Conservation (phyloP, 2,888 invertebrate genomes). For the Cecidostiba fungosa region DNA sequence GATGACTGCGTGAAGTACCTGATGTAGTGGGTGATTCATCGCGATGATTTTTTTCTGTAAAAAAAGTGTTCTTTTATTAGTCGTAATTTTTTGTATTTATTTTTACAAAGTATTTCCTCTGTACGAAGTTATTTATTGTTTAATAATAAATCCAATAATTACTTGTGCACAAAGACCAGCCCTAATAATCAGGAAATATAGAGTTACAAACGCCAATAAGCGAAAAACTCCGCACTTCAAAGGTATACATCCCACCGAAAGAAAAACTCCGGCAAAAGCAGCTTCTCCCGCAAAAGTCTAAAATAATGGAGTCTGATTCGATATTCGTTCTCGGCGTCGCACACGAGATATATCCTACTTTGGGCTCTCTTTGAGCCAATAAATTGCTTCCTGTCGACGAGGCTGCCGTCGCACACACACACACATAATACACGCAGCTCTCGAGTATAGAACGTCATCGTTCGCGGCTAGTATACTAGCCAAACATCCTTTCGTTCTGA, state of each 20-base stretch:
- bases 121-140: neutral
- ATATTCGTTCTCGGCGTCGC: conserved; percentile 39
- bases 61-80: too few relatives aligned
- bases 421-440: neutral
- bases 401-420: neutral
- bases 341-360: conserved; percentile 59
- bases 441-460: neutral
- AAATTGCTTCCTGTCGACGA: conserved; percentile 74
- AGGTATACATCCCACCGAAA: neutral
- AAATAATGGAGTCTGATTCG: conserved; percentile 60
- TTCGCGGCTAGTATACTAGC: neutral
- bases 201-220: neutral
- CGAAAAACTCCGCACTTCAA: neutral
- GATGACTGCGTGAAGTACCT: conserved; percentile 3
- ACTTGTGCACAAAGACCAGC: neutral
- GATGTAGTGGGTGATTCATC: neutral
- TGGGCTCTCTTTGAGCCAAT: conserved; percentile 70
- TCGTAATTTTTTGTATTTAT: neutral
- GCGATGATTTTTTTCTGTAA: neutral
- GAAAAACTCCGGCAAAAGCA: neutral
- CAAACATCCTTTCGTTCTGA: neutral
- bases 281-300: conserved; percentile 27
- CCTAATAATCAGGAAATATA: neutral
- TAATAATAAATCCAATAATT: neutral
- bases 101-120: too few relatives aligned